A percentile compares a stretch with the other conserved stretches of the same genome.
Conservation (phyloP, 2,888 invertebrate genomes). For the Cyclophora punctaria region DNA sequence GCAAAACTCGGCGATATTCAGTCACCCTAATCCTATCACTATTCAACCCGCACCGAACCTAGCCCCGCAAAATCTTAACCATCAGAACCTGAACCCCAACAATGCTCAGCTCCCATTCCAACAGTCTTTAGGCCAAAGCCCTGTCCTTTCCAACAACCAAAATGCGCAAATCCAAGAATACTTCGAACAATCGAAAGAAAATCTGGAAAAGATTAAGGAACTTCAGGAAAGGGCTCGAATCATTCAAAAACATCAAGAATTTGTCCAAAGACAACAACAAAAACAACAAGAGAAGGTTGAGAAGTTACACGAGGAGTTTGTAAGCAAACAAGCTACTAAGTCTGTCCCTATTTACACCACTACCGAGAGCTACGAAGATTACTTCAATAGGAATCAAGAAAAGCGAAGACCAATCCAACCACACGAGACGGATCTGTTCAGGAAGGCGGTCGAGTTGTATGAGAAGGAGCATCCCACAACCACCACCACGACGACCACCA, state of each 20-base stretch:
- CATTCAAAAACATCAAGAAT: conserved; percentile 84
- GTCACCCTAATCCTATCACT: conserved; percentile 56
- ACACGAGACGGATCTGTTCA: conserved; percentile 79
- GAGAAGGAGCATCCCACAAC: conserved; percentile 81
- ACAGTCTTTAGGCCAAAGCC: conserved; percentile 48
- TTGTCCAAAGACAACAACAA: conserved; percentile 85
- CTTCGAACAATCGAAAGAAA: conserved; percentile 77
- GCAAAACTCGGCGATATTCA: conserved; percentile 47
- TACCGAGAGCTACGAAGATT: conserved; percentile 65
- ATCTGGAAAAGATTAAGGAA: conserved; percentile 77
- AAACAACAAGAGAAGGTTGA: conserved; percentile 85
- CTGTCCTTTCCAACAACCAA: conserved; percentile 66
- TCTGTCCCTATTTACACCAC: conserved; percentile 68
- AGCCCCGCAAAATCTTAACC: conserved; percentile 47
- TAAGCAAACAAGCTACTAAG: conserved; percentile 81
- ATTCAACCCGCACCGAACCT: conserved; percentile 67
- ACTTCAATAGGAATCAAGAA: conserved; percentile 52
- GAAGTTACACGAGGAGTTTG: conserved; percentile 81
- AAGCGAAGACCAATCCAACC: conserved; percentile 72
- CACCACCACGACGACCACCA: conserved; percentile 80
- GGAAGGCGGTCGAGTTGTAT: conserved; percentile 79
- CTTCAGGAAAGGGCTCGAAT: conserved; percentile 82
- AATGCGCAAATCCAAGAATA: conserved; percentile 73
- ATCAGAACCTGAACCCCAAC: conserved; percentile 36
- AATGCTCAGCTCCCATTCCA: conserved; percentile 54